These are phyloP conservation scores for Scortum barcoo DNA, from an alignment of 2,113 vertebrate species.

Conservation along the genomic window DNA sequence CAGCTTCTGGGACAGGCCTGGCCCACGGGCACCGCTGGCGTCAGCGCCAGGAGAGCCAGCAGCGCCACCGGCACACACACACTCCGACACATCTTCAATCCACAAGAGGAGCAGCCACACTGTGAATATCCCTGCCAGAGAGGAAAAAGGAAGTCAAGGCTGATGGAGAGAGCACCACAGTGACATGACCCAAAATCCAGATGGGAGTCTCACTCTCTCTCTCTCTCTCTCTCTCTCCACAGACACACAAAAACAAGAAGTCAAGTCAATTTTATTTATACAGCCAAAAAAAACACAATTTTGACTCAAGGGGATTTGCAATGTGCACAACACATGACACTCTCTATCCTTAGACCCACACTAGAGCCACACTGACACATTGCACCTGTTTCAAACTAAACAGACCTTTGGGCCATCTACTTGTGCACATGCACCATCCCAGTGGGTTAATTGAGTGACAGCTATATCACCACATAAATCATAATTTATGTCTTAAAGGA, in stretches of 20 bases:
- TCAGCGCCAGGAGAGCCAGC: conserved; percentile 81
- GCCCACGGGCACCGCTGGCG: conserved; percentile 33
- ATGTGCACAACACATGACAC: conserved; percentile 2
- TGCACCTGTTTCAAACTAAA: conserved; percentile 46
- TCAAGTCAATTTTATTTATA: conserved; percentile 24
- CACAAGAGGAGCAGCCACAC: conserved; percentile 13
- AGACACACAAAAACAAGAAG: conserved; percentile 4
- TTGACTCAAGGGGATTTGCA: conserved; percentile 9
- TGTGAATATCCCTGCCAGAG: conserved; percentile 44
- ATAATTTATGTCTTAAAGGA: conserved; percentile 5
- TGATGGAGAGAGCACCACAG: conserved; percentile 16
- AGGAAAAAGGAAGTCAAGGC: conserved; percentile 22
- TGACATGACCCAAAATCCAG: conserved; percentile 21
- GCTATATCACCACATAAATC: neutral
- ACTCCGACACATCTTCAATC: conserved; percentile 31
- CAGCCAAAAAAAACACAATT: neutral
- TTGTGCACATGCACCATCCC: neutral
- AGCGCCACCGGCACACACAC: conserved; percentile 70
- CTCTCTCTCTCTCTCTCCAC: neutral
- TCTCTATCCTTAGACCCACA: neutral
- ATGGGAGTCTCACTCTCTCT: conserved; percentile 4
- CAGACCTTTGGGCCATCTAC: neutral
- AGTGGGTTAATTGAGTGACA: neutral
- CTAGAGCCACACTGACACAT: neutral
- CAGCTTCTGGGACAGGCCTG: conserved; percentile 89